Percentiles rank a stretch among this genome's conserved stretches.
Conservation (phyloP, 2,797 vertebrate genomes). For the Chelonia mydas region DNA sequence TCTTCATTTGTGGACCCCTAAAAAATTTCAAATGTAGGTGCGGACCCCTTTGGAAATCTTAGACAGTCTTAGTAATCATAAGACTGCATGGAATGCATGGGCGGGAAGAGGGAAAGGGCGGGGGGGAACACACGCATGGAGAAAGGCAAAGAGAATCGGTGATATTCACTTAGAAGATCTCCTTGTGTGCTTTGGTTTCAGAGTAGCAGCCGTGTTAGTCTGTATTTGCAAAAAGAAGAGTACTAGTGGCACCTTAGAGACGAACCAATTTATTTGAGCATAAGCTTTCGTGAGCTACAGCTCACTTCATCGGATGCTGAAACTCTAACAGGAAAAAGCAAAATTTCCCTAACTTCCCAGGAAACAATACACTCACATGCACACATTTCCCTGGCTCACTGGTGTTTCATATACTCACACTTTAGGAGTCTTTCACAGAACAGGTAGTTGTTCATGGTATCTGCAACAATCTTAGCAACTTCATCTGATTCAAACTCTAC, state of each 20-base stretch:
- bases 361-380: accelerated
- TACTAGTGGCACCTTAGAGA: too few relatives aligned
- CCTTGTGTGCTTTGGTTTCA: neutral
- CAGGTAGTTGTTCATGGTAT: slow-evolving; percentile 98
- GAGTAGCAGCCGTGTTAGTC: too few relatives aligned
- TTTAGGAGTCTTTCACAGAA: slow-evolving; percentile 93
- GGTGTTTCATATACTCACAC: slow-evolving; percentile 82
- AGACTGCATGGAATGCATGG: neutral
- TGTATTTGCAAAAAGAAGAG: too few relatives aligned
- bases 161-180: neutral
- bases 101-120: too few relatives aligned
- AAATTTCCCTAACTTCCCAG: accelerated
- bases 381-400: accelerated
- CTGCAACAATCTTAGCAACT: slow-evolving; percentile 94
- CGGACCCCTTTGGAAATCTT: neutral
- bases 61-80: accelerated
- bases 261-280: too few relatives aligned
- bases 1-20: neutral
- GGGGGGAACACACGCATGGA: accelerated
- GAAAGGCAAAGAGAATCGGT: neutral
- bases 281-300: too few relatives aligned
- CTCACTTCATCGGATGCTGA: neutral
- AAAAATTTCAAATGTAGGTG: neutral
- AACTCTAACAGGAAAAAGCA: accelerated
- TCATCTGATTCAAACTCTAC: slow-evolving; percentile 94